A percentile compares a stretch with the other conserved stretches of the same genome.
phyloP scores from a whole-genome alignment of 2,113 vertebrate genomes.

The Neogobius melanostomus region DNA sequence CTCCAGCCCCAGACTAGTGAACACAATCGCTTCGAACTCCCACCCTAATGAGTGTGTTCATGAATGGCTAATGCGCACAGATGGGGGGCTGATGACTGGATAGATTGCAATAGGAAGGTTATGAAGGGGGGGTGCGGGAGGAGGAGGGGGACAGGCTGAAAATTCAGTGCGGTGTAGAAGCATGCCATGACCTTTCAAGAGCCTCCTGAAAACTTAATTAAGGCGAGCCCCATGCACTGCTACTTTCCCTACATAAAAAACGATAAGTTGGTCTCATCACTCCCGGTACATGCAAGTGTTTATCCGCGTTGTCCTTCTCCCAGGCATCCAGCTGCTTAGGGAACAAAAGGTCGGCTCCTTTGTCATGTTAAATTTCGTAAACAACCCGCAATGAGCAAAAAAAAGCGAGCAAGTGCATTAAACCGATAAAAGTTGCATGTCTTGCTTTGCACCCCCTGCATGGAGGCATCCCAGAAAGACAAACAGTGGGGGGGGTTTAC shows the following conservation, averaged over 20 bases:
- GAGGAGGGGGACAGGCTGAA: conserved; percentile 38
- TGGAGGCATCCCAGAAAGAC: conserved; percentile 45
- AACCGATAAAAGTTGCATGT: conserved; percentile 57
- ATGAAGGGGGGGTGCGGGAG: conserved; percentile 16
- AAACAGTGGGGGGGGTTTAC: conserved; percentile 16
- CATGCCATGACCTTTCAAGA: conserved; percentile 75
- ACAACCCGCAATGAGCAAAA: conserved; percentile 27
- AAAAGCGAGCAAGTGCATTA: conserved; percentile 39
- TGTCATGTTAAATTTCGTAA: conserved; percentile 16
- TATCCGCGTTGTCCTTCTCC: conserved; percentile 35
- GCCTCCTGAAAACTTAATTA: conserved; percentile 77
- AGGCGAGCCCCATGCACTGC: conserved; percentile 39
- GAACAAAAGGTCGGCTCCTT: conserved; percentile 30
- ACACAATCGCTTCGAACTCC: conserved; percentile 79
- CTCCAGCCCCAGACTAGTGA: conserved; percentile 76
- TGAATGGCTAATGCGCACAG: conserved; percentile 79
- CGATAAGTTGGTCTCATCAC: conserved; percentile 20
- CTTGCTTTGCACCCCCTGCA: conserved; percentile 35
- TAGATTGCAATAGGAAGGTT: conserved; percentile 62
- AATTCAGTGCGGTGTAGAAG: conserved; percentile 48
- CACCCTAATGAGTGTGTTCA: conserved; percentile 79
- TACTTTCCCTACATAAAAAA: conserved; percentile 39
- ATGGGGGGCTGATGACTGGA: conserved; percentile 76
- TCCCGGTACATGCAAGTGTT: conserved; percentile 29
- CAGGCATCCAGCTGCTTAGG: conserved; percentile 14